phyloP scores from a whole-genome alignment of 2,888 invertebrate genomes.

The Eupithecia subfuscata region DNA sequence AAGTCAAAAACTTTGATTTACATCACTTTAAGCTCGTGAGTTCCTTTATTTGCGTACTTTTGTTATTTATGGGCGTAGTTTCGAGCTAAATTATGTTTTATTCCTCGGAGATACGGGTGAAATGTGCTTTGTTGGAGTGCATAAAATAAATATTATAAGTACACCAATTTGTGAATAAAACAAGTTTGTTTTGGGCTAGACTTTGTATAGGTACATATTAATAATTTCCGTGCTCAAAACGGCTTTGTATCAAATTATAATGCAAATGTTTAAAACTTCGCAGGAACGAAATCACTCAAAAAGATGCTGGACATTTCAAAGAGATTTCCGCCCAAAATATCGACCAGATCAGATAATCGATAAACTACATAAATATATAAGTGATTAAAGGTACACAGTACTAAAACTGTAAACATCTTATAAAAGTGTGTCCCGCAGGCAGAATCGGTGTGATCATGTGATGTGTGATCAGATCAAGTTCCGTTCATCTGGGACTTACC shows the following conservation, averaged over 20 bases:
- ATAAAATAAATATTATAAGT: constrained; percentile 20
- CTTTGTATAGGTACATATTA: background rate
- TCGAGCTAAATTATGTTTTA: constrained; percentile 27
- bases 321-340: background rate
- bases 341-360: background rate
- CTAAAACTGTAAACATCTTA: background rate
- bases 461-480: too few relatives aligned
- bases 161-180: constrained; percentile 21
- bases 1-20: constrained; percentile 59
- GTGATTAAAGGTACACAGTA: background rate
- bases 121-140: constrained; percentile 24
- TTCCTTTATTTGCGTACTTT: constrained; percentile 36
- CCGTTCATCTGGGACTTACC: too few relatives aligned
- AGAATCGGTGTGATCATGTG: too few relatives aligned
- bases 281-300: background rate
- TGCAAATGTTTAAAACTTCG: background rate
- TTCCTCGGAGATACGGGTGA: constrained; percentile 31
- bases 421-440: background rate
- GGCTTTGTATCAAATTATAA: background rate
- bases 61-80: constrained; percentile 30
- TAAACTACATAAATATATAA: background rate
- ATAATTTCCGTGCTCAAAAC: background rate
- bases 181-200: background rate
- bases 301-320: background rate
- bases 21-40: constrained; percentile 50